Evolutionary conservation across 1,140 invertebrate genomes (phyloP).

Genomic region (Microplitis demolitor): DNA sequence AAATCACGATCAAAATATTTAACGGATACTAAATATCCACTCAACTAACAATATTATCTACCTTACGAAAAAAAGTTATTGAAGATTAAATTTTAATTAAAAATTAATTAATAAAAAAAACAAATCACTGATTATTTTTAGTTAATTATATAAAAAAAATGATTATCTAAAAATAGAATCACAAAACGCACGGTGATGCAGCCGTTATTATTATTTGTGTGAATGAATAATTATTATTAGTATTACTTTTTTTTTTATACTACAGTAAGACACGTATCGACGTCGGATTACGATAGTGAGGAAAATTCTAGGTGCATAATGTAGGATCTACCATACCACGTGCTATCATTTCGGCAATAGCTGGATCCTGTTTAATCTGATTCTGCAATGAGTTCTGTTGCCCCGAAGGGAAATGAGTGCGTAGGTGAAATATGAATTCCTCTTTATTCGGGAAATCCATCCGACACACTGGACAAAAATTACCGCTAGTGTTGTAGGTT

Average conservation of each 20-base stretch:
- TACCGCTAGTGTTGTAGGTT: conserved; percentile 60
- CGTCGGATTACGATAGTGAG: conserved; percentile 33
- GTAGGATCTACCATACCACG: conserved; percentile 68
- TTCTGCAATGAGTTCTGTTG: conserved; percentile 45
- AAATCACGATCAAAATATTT: no score
- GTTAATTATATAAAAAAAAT: no score
- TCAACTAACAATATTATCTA: no score
- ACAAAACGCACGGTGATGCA: conserved; percentile 3
- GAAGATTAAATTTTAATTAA: no score
- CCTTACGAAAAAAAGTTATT: no score
- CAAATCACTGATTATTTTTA: not conserved
- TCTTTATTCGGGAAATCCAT: conserved; percentile 70
- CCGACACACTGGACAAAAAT: conserved; percentile 70
- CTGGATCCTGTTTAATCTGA: conserved; percentile 59
- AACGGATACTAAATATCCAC: no score
- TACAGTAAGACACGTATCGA: conserved; percentile 57
- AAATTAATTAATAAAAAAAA: not conserved
- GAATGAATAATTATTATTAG: no score
- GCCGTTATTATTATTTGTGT: conserved; percentile 2
- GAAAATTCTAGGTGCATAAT: conserved; percentile 65
- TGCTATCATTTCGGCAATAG: conserved; percentile 67
- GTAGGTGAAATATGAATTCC: conserved; percentile 73
- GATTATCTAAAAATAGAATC: not conserved
- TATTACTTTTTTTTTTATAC: conserved; percentile 42
- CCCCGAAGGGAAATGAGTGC: conserved; percentile 68